Evolutionary conservation across 2,888 invertebrate species (phyloP).

Genomic region (Drosophila bunnanda): DNA sequence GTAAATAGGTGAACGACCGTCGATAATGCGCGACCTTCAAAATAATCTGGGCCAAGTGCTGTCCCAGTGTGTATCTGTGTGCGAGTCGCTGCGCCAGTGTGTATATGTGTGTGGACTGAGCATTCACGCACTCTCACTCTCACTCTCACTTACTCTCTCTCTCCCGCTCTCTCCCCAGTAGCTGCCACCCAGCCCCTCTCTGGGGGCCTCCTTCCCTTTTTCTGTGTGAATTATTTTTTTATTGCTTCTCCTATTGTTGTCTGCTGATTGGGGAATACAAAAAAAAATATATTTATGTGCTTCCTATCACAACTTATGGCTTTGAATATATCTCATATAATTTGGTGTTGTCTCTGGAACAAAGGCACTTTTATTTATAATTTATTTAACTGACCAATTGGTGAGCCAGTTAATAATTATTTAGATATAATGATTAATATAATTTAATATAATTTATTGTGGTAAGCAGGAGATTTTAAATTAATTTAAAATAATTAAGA

Average conservation of each 20-base stretch:
- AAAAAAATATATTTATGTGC: conserved; percentile 28
- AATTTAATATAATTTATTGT: no score
- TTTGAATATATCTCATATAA: neutral
- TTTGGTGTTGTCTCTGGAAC: neutral
- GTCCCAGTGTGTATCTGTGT: conserved; percentile 65
- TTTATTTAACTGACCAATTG: no score
- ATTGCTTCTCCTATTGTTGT: conserved; percentile 29
- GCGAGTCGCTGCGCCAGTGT: conserved; percentile 31
- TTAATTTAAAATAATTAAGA: neutral
- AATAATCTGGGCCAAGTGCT: conserved; percentile 85
- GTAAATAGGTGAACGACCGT: conserved; percentile 85
- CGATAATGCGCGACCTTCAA: conserved; percentile 84
- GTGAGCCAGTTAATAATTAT: no score
- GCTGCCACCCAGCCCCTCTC: neutral
- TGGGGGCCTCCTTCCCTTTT: neutral
- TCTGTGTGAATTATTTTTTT: conserved; percentile 36
- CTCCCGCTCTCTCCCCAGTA: no score
- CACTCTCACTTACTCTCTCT: conserved; percentile 32
- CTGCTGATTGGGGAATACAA: conserved; percentile 37
- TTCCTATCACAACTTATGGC: conserved; percentile 17
- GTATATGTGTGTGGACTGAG: conserved; percentile 24
- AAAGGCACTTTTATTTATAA: neutral
- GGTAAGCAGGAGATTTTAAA: no score
- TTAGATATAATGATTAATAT: no score
- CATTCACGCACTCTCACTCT: conserved; percentile 38